Evolutionary conservation across 2,113 vertebrate species (phyloP), one percentile per base, ranked within the genome.

Genomic region (Holacanthus passer): DNA sequence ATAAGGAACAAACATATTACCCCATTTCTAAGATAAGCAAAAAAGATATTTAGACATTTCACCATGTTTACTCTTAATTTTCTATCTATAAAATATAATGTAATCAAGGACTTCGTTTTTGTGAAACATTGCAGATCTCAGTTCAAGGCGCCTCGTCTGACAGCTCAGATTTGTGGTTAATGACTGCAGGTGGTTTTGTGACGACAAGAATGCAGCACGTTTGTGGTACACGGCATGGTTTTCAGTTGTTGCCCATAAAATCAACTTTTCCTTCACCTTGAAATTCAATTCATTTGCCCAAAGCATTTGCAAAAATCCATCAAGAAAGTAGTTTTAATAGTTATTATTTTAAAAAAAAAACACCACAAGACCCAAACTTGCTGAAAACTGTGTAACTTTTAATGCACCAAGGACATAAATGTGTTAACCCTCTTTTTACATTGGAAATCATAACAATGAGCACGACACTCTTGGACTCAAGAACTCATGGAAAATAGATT

Each of bases 171-270:
- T 43, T 50, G 32, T 31, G 13, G 16, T 2, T 45, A 63, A 45
- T n/a, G 48, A 73, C n/a, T 55, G 64, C 48, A 67, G 24, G 3
- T 41, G 52, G 19, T 47, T 72, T 63, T 12, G 55, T 32, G 35
- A n/a, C 32, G 8, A 24, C 19, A 56, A 52, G 13, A 65, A 24
- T 66, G 45, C 31, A 48, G 4, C 31, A 7, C 20, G 27, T 16
- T 35, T 19, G 41, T 16, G 2, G 3, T 3, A 50, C 41, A 68
- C 12, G 17, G 12, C 53, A 14, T 14, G n/a, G 3, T 67, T 77
- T 56, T 45, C 37, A 43, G 3, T 66, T n/a, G 4, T 31, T 41
- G 39, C 41, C 16, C 37, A 37, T 29, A 39, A 48, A 58, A 37
- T 58, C 35, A 12, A 0, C 17, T 56, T 12, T 31, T 16, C n/a